These are phyloP conservation scores for Macrobrachium nipponense DNA, from an alignment of 1,140 invertebrate species.

Conservation along the genomic window DNA sequence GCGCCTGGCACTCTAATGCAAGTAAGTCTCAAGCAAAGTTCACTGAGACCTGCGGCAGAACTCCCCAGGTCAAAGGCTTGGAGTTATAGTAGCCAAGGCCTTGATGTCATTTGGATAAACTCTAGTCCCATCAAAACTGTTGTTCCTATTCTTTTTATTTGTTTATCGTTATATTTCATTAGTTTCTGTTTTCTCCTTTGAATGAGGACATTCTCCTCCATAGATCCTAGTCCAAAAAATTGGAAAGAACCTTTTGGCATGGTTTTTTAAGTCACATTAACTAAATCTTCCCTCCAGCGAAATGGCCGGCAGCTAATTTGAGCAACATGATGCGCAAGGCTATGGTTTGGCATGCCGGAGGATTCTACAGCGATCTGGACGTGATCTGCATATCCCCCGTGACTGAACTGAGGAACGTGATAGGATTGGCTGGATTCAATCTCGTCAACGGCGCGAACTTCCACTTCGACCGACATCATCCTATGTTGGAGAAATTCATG, in stretches of 20 bases:
- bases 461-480: background rate
- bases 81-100: no score
- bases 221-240: background rate
- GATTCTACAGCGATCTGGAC: background rate
- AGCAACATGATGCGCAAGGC: background rate
- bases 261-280: no score
- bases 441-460: background rate
- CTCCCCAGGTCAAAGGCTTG: no score
- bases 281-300: background rate
- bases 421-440: background rate
- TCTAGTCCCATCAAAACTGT: no score
- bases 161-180: no score
- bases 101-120: background rate
- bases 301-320: background rate
- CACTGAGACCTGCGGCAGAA: background rate
- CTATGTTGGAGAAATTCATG: background rate
- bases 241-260: no score
- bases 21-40: background rate
- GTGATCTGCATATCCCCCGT: background rate
- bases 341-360: background rate
- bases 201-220: no score
- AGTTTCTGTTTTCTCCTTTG: no score
- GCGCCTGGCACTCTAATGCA: background rate
- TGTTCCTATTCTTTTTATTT: no score
- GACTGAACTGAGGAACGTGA: background rate